Conservation (phyloP, 2,797 vertebrate genomes). For the Brachyrhaphis roseni region DNA sequence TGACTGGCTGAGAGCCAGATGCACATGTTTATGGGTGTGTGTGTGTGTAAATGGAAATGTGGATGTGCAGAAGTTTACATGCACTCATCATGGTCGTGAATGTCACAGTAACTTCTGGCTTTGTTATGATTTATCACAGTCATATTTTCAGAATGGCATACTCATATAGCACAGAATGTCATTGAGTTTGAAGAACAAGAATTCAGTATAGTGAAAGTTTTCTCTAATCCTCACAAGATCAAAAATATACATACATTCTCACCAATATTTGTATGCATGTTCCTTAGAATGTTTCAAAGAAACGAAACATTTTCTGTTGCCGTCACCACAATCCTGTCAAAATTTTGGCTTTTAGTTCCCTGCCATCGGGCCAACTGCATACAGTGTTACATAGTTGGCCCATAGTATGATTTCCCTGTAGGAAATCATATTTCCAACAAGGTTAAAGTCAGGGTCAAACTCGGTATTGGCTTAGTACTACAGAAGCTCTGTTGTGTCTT, state of each 20-base stretch:
- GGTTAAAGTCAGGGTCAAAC: neutral
- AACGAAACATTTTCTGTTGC: neutral
- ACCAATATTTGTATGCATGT: neutral
- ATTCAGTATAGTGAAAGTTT: neutral
- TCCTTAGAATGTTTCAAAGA: neutral
- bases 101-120: neutral
- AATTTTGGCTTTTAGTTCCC: neutral
- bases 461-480: neutral
- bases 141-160: neutral
- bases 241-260: neutral
- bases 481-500: neutral
- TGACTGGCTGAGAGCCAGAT: conserved; percentile 38
- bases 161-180: neutral
- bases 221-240: neutral
- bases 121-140: neutral
- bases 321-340: neutral
- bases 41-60: conserved; percentile 32
- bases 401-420: too few species aligned
- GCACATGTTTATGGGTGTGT: conserved; percentile 24
- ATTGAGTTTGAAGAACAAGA: neutral
- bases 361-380: neutral
- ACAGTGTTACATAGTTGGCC: neutral
- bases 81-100: neutral
- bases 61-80: conserved; percentile 2
- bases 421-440: neutral